Evolutionary conservation across 1,140 invertebrate genomes (phyloP), one percentile per base, ranked within the genome.

Genomic region (Brevipalpus yothersi): DNA sequence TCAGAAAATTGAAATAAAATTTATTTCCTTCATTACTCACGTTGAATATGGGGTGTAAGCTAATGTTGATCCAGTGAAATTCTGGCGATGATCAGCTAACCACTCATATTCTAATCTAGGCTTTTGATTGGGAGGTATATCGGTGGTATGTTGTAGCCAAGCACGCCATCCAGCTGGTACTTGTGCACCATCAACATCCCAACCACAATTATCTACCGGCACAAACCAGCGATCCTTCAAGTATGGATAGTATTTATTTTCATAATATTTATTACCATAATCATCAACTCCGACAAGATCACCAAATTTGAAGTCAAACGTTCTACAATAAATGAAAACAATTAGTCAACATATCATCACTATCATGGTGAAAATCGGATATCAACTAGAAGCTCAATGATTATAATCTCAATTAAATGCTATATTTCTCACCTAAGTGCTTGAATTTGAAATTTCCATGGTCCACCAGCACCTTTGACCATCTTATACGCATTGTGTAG

Each of bases 231-330:
- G 77, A 73, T 92, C 96, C 58, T 87, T 77, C 54, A 88, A 81
- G 69, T 84, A 82, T 72, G 95, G 93, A 69, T 85, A 89, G 49
- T 76, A 73, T 39, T 84, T 81, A 69, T 95, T 94, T 76, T 96
- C 82, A 71, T 78, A 98, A 71, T 98, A 98, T 70, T 84, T 90
- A 72, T 98, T 98, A 41, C 94, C 93, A 72, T 80, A 91, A 69
- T 88, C 83, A 71, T 98, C 94, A 61, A 78, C 78, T n/a, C 94
- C 94, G n/a, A 96, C 78, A 0, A 89, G 69, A 0, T 72, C 80
- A 23, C 92, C 92, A 49, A 77, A 75, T 75, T 92, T 94, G 21
- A 93, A 31, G 5, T 31, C 31, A 31, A 31, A 31, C 5, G 31
- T 31, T 31, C 31, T 31, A 5, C 31, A 31, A 31, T 31, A 31